phyloP scores from a whole-genome alignment of 2,113 vertebrate genomes.

The Globicephala melas region DNA sequence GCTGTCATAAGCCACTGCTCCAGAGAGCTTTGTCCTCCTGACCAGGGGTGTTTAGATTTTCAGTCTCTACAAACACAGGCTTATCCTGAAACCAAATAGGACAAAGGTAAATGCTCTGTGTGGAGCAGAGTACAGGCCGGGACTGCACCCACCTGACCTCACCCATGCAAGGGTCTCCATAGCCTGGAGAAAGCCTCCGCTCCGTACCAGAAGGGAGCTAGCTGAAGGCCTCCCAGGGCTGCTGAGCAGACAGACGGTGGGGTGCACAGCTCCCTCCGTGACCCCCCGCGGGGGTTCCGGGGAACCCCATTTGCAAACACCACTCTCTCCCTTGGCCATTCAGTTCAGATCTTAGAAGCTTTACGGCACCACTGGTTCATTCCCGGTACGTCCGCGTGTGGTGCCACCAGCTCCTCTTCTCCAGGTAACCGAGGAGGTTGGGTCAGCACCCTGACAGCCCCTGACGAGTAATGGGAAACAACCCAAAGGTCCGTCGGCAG shows the following conservation, averaged over 20 bases:
- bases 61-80: background rate
- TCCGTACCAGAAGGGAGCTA: background rate
- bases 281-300: background rate
- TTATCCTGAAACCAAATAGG: background rate
- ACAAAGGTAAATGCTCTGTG: background rate
- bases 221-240: background rate
- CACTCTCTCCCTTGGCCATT: conserved; percentile 4
- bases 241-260: background rate
- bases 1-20: background rate
- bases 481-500: background rate
- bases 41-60: background rate
- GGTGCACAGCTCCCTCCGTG: background rate
- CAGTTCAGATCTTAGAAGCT: background rate
- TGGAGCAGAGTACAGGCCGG: background rate
- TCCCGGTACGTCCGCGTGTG: background rate
- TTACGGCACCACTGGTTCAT: background rate
- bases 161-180: background rate
- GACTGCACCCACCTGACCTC: background rate
- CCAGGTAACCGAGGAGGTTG: background rate
- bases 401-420: background rate
- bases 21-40: background rate
- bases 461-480: background rate
- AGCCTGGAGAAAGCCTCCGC: background rate
- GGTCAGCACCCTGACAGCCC: background rate
- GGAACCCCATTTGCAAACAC: conserved; percentile 47